phyloP scores from a whole-genome alignment of 2,113 vertebrate species.

The Oncorhynchus clarkii region DNA sequence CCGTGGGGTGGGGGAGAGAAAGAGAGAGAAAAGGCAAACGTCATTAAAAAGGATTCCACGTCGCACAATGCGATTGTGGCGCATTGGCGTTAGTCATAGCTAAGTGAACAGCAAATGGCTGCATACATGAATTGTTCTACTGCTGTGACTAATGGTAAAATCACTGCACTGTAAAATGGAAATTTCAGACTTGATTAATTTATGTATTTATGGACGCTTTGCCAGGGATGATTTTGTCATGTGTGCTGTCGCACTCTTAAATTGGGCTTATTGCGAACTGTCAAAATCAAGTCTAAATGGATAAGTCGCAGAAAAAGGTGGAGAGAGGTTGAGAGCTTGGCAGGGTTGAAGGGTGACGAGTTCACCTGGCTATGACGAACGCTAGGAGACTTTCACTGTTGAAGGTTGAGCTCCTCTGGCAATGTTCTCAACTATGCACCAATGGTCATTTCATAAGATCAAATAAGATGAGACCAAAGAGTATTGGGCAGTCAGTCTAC shows the following conservation, averaged over 20 bases:
- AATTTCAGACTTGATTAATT: conserved; percentile 81
- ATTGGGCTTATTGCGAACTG: conserved; percentile 57
- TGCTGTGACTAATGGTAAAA: conserved; percentile 75
- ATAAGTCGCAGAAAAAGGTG: conserved; percentile 3
- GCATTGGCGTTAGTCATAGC: conserved; percentile 75
- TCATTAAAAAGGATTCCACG: conserved; percentile 68
- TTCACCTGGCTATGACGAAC: conserved; percentile 25
- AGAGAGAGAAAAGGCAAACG: conserved; percentile 26
- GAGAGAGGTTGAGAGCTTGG: conserved; percentile 32
- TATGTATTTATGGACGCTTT: conserved; percentile 74
- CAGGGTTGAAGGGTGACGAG: conserved; percentile 23
- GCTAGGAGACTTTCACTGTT: conserved; percentile 55
- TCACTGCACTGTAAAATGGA: conserved; percentile 81
- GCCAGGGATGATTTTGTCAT: conserved; percentile 62
- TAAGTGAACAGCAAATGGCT: conserved; percentile 71
- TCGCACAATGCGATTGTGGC: conserved; percentile 52
- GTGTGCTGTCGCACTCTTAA: conserved; percentile 56
- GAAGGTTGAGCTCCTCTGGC: conserved; percentile 65
- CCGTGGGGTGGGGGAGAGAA: conserved; percentile 7
- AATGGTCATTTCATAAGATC: too few species aligned
- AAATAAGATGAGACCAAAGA: too few species aligned
- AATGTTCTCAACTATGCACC: too few species aligned
- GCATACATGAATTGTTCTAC: conserved; percentile 68
- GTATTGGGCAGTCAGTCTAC: too few species aligned
- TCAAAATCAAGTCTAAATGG: conserved; percentile 39